Base-by-base conservation (phyloP, 1,140 invertebrate species). In the Augochlora pura region DNA sequence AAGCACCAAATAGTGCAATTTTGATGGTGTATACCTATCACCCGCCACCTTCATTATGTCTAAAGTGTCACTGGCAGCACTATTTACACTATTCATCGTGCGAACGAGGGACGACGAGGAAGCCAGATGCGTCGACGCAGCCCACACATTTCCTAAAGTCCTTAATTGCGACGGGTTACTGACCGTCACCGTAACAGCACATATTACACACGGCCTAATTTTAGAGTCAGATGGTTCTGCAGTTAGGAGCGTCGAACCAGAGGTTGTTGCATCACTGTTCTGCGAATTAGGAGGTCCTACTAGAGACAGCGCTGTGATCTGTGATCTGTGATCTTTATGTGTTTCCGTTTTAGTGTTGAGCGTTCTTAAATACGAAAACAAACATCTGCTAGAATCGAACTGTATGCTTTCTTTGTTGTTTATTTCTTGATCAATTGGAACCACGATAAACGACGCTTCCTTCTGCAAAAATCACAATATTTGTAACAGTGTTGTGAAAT, bases 1-100 rank as follows among this genome's bases (percentile, higher is more conserved):
- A 0, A 95, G 85, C 5, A 95, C 93, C 38, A 95, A 88, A 88
- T 94, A 94, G 70, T 94, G 90, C 69, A 91, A 91, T 46, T 67
- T 90, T 4, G 87, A 77, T 14, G 89, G 79, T 86, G 68, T 83
- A 84, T 85, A 86, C 57, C 87, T 87, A 75, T 90, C 88, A 83
- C 85, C 84, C n/a, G 88, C 89, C 68, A 93, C 90, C 75, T 93
- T 92, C 92, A 94, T 93, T 82, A 93, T 92, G 79, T 93, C 91
- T 80, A 92, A 84, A 54, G 85, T 88, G 70, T 92, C 91, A 77
- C 92, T 93, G 78, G 94, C 91, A 46, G 94, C 94, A 87, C 94
- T 93, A 87, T 95, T 95, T 23, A 94, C 94, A 90, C 94, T 93
- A 82, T 95, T 95, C 93, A 95, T 94, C 16, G 94, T 93, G 67